Conservation (phyloP, 2,888 invertebrate species). For the Hypercompe scribonia region DNA sequence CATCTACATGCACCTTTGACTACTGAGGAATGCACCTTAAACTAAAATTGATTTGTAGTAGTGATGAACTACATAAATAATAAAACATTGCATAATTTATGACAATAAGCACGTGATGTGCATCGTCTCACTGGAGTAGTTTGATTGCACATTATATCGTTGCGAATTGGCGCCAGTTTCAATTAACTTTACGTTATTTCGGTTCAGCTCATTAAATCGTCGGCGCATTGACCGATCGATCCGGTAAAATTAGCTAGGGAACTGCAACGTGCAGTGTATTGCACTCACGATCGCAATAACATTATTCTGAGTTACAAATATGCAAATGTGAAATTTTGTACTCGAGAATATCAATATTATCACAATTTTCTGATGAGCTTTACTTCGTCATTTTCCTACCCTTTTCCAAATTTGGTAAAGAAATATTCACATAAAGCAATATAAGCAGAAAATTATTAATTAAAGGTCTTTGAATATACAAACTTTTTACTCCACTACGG, state of each 20-base stretch:
- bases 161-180: constrained; percentile 70
- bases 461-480: too few relatives aligned
- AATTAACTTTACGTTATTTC: constrained; percentile 78
- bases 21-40: neutral
- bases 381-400: neutral
- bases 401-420: neutral
- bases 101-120: constrained; percentile 43
- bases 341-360: constrained; percentile 7
- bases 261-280: constrained; percentile 67
- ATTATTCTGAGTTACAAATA: constrained; percentile 62
- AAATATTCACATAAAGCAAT: too few relatives aligned
- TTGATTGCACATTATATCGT: constrained; percentile 69
- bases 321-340: constrained; percentile 24
- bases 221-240: constrained; percentile 78
- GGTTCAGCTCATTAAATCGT: constrained; percentile 59
- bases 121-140: constrained; percentile 63
- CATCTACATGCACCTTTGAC: neutral
- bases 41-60: neutral
- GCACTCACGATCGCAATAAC: constrained; percentile 73
- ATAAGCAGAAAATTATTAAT: too few relatives aligned
- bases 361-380: neutral
- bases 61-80: constrained; percentile 5
- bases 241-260: constrained; percentile 76
- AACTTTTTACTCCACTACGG: too few relatives aligned
- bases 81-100: constrained; percentile 29